phyloP scores from a whole-genome alignment of 2,888 invertebrate genomes.

The Sminthurides aquaticus region DNA sequence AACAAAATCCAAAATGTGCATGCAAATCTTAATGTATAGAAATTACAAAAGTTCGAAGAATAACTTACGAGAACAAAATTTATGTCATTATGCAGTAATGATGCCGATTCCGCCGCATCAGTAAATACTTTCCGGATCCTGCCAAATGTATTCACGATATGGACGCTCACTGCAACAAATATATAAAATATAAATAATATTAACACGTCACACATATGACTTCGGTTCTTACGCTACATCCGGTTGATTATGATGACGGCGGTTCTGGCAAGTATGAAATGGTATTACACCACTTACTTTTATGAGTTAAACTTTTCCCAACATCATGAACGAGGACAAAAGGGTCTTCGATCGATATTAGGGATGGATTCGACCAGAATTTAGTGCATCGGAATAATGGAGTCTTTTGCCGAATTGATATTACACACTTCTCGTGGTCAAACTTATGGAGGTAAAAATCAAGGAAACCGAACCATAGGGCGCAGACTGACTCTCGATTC shows the following conservation, averaged over 20 bases:
- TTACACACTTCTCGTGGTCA: slow-evolving; percentile 50
- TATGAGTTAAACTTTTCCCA: slow-evolving; percentile 52
- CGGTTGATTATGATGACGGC: no score
- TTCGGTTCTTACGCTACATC: no score
- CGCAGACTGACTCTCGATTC: slow-evolving; percentile 49
- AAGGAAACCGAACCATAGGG: slow-evolving; percentile 53
- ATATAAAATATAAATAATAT: no score
- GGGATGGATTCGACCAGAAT: slow-evolving; percentile 51
- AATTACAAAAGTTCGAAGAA: no score
- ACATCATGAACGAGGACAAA: slow-evolving; percentile 56
- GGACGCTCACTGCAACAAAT: slow-evolving; percentile 49
- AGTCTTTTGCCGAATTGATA: slow-evolving; percentile 49
- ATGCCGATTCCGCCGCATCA: neutral
- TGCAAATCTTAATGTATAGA: no score
- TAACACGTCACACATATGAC: no score
- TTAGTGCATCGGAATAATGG: slow-evolving; percentile 52
- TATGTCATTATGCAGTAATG: no score
- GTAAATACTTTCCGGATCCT: slow-evolving; percentile 47
- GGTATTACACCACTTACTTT: slow-evolving; percentile 48
- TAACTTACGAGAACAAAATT: no score
- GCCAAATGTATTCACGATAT: slow-evolving; percentile 48
- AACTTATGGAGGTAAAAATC: slow-evolving; percentile 54
- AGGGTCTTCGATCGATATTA: slow-evolving; percentile 57
- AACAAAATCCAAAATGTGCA: no score
- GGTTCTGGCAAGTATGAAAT: no score